phyloP scores from a whole-genome alignment of 2,113 vertebrate genomes.

The Phrynocephalus versicolor region DNA sequence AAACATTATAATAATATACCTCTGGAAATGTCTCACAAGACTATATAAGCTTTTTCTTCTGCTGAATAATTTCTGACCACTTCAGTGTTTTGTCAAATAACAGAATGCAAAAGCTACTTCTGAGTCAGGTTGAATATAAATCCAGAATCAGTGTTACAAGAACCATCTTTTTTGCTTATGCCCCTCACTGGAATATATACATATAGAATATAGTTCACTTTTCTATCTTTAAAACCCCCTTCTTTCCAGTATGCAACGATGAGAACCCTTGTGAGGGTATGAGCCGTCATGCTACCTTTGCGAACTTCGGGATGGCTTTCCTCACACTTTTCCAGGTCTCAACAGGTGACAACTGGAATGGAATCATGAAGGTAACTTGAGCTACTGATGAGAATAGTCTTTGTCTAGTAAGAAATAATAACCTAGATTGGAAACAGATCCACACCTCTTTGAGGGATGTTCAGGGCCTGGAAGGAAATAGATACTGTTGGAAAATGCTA shows the following conservation, averaged over 20 bases:
- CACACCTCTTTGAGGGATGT: conserved; percentile 1
- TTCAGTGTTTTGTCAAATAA: background rate
- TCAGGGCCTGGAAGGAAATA: too few relatives aligned
- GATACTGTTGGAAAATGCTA: background rate
- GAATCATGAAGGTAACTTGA: conserved; percentile 95
- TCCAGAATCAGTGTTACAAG: background rate
- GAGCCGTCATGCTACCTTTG: conserved; percentile 97
- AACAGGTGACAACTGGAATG: conserved; percentile 98
- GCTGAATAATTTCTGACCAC: background rate
- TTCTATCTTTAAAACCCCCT: background rate
- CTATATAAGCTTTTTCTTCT: background rate
- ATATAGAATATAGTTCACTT: background rate
- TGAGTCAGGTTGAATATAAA: background rate
- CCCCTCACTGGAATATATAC: background rate
- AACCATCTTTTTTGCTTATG: background rate
- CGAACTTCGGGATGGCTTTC: conserved; percentile 99
- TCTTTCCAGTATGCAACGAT: conserved; percentile 87
- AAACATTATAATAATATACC: background rate
- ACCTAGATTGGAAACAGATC: background rate
- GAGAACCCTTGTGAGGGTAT: conserved; percentile 97
- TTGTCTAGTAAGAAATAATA: background rate
- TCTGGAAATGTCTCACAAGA: background rate
- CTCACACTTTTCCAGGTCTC: conserved; percentile 98
- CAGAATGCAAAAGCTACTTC: background rate
- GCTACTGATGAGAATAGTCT: background rate